Percentiles rank a stretch among this genome's conserved stretches.
Conservation (phyloP, 2,797 vertebrate genomes). For the Lepidocolaptes lacrymiger region DNA sequence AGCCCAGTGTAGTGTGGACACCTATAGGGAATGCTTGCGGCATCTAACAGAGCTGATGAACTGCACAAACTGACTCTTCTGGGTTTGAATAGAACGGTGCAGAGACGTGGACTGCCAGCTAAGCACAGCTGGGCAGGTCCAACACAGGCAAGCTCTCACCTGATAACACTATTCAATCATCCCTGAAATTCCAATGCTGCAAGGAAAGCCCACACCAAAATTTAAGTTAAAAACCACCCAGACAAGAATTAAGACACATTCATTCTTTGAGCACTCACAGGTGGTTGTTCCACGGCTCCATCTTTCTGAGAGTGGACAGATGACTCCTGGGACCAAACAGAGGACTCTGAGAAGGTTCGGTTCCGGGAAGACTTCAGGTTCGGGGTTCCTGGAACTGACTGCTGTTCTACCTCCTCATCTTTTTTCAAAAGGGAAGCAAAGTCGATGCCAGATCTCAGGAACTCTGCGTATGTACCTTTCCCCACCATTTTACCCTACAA, state of each 20-base stretch:
- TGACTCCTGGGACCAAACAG: slow-evolving; percentile 84
- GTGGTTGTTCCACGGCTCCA: slow-evolving; percentile 74
- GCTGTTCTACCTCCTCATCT: slow-evolving; percentile 80
- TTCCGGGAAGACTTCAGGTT: slow-evolving; percentile 63
- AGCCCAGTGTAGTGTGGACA: fast-evolving
- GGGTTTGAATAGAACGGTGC: neutral
- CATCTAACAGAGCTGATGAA: neutral
- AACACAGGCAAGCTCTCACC: fast-evolving
- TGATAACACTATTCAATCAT: neutral
- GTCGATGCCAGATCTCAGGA: slow-evolving; percentile 89
- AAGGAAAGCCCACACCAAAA: neutral
- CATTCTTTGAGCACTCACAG: slow-evolving; percentile 75
- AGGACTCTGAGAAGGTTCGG: slow-evolving; percentile 89
- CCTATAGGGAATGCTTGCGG: neutral
- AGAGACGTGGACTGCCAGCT: neutral
- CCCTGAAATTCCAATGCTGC: neutral
- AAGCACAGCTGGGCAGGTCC: neutral
- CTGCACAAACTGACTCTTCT: neutral
- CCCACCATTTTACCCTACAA: slow-evolving; percentile 89
- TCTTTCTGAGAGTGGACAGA: slow-evolving; percentile 86
- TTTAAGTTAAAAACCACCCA: neutral
- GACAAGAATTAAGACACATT: neutral
- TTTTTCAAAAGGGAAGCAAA: slow-evolving; percentile 91
- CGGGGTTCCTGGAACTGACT: slow-evolving; percentile 36
- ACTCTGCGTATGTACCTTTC: slow-evolving; percentile 88